These are phyloP conservation scores for Rostratula benghalensis DNA, from an alignment of 2,113 vertebrate species.

Conservation along the genomic window DNA sequence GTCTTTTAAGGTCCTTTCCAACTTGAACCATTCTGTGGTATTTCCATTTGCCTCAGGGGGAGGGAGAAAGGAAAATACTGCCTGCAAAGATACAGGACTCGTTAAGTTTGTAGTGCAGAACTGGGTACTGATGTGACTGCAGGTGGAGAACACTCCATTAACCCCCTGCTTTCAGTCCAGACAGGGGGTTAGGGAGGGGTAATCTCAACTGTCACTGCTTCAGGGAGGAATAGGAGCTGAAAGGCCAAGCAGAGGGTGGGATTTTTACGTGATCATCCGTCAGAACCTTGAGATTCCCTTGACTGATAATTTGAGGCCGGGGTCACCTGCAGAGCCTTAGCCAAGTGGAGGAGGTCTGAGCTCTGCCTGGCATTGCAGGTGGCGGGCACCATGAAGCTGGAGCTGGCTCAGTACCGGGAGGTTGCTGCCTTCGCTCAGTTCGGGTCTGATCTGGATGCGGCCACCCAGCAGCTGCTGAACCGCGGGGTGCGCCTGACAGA, in stretches of 20 bases:
- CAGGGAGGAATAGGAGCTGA: fast-evolving
- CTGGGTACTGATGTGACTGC: not conserved
- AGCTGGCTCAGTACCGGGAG: conserved; percentile 96
- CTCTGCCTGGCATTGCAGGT: conserved; percentile 72
- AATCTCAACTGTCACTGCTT: fast-evolving
- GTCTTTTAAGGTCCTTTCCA: too few species aligned
- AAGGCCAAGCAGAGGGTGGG: not conserved
- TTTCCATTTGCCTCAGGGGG: not conserved
- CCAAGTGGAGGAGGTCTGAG: fast-evolving
- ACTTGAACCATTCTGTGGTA: not conserved
- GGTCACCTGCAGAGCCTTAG: fast-evolving
- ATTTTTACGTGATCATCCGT: not conserved
- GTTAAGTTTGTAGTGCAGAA: not conserved
- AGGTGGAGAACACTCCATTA: not conserved
- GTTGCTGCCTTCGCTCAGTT: conserved; percentile 98
- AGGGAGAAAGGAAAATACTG: not conserved
- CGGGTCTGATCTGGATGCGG: conserved; percentile 94
- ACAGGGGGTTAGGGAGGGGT: not conserved
- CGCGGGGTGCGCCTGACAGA: conserved; percentile 95
- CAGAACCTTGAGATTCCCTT: not conserved
- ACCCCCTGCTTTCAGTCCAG: fast-evolving
- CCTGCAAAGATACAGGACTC: not conserved
- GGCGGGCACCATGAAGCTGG: conserved; percentile 98
- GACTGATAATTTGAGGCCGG: not conserved
- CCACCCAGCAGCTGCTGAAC: conserved; percentile 95